Percentiles rank a stretch among this genome's conserved stretches.
phyloP scores from a whole-genome alignment of 2,888 invertebrate genomes.

The Apotomis capreana region DNA sequence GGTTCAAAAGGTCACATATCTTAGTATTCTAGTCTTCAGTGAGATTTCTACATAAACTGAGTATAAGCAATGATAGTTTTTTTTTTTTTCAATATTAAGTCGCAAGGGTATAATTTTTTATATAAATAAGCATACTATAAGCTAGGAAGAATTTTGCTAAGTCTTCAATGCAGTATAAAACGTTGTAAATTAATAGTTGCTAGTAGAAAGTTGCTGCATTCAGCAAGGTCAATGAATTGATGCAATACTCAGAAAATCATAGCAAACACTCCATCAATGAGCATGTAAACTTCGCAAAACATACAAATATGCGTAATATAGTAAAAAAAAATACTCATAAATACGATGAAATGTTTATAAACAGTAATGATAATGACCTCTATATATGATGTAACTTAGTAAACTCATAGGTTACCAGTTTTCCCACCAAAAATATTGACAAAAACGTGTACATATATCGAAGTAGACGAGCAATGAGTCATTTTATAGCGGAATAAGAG shows the following conservation, averaged over 20 bases:
- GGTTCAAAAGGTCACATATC: too few species aligned
- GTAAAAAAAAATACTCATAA: constrained; percentile 50
- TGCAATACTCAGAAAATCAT: constrained; percentile 33
- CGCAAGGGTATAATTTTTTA: too few species aligned
- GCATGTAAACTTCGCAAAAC: constrained; percentile 2
- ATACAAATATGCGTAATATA: constrained; percentile 39
- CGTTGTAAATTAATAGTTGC: constrained; percentile 5
- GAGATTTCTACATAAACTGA: too few species aligned
- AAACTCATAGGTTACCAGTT: constrained; percentile 73
- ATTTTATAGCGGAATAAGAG: constrained; percentile 22
- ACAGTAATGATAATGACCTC: constrained; percentile 79
- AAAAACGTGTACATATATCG: constrained; percentile 40
- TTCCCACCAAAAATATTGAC: constrained; percentile 76
- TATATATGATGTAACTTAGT: constrained; percentile 73
- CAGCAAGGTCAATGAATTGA: constrained; percentile 39
- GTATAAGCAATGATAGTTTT: too few species aligned
- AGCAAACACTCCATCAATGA: constrained; percentile 19
- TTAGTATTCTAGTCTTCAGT: too few species aligned
- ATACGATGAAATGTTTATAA: constrained; percentile 74
- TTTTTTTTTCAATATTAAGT: too few species aligned
- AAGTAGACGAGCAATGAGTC: constrained; percentile 8
- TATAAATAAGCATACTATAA: neutral
- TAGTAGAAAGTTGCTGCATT: constrained; percentile 33
- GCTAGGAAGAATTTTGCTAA: neutral
- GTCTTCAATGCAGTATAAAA: constrained; percentile 9